These are phyloP conservation scores for Melanostigma gelatinosum DNA, from an alignment of 2,113 vertebrate species.

Conservation along the genomic window DNA sequence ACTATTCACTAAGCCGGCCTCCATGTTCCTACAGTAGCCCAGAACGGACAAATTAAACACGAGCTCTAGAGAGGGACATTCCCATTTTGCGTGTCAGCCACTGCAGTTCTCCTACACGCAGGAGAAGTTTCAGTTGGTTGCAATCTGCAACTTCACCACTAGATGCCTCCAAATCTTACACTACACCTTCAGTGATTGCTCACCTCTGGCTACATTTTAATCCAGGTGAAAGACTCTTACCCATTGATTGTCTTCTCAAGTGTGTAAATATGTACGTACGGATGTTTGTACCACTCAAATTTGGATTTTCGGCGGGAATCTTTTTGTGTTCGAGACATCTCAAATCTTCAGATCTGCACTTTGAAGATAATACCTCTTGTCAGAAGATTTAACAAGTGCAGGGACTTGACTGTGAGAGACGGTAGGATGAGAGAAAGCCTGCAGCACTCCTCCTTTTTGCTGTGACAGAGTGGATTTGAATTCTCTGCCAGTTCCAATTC, in stretches of 20 bases:
- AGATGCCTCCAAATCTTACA: not conserved
- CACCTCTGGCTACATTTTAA: not conserved
- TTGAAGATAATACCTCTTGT: constrained; percentile 74
- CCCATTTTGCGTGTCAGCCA: not conserved
- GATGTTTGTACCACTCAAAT: not conserved
- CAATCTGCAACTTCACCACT: not conserved
- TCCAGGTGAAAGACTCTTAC: not conserved
- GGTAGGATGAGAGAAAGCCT: constrained; percentile 54
- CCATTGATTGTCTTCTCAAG: not conserved
- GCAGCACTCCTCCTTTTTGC: constrained; percentile 61
- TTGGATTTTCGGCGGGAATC: not conserved
- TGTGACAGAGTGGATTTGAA: constrained; percentile 68
- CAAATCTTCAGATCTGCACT: constrained; percentile 40
- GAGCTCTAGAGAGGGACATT: not conserved
- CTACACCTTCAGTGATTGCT: not conserved
- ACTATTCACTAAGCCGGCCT: too few relatives aligned
- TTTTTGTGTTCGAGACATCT: constrained; percentile 24
- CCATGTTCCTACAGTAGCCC: too few relatives aligned
- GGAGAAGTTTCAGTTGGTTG: not conserved
- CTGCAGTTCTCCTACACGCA: not conserved
- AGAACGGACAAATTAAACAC: too few relatives aligned
- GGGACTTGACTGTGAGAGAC: constrained; percentile 56
- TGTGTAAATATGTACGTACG: not conserved
- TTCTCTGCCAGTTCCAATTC: constrained; percentile 71
- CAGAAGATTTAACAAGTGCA: constrained; percentile 67